Evolutionary conservation across 2,113 vertebrate genomes (phyloP).

Genomic region (Etheostoma cragini): DNA sequence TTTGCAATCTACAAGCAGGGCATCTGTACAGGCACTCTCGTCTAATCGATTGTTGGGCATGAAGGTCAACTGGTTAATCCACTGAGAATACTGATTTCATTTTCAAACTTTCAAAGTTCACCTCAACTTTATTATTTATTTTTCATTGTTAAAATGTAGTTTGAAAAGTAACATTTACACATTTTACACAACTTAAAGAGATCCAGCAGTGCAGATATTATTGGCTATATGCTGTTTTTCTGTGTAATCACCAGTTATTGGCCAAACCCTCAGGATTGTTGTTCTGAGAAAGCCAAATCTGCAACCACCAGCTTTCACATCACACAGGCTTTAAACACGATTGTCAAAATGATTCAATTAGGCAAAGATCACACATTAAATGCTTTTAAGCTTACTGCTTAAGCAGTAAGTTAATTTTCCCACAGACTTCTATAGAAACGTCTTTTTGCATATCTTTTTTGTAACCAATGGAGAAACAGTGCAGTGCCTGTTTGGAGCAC

Average conservation of each 20-base stretch:
- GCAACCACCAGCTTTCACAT: neutral
- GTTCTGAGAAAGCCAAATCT: slow-evolving; percentile 1
- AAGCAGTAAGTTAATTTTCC: no score
- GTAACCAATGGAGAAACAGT: no score
- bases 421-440: no score
- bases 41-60: slow-evolving; percentile 26
- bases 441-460: no score
- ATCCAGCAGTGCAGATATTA: slow-evolving; percentile 10
- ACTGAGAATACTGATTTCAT: slow-evolving; percentile 2
- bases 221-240: neutral
- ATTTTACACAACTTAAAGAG: neutral
- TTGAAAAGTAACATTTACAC: neutral
- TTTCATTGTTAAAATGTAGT: neutral
- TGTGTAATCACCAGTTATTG: slow-evolving; percentile 34
- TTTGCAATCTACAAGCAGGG: slow-evolving; percentile 16
- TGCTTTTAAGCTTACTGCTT: neutral
- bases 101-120: slow-evolving; percentile 10
- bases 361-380: neutral
- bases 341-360: neutral
- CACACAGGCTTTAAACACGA: neutral
- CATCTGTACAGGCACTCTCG: slow-evolving; percentile 24
- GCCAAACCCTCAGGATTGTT: slow-evolving; percentile 1
- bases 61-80: slow-evolving; percentile 45
- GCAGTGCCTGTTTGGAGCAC: no score
- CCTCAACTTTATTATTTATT: neutral